Evolutionary conservation across 2,888 invertebrate species (phyloP), one percentile per base, ranked within the genome.

Genomic region (Pachycephus smyrnensis): DNA sequence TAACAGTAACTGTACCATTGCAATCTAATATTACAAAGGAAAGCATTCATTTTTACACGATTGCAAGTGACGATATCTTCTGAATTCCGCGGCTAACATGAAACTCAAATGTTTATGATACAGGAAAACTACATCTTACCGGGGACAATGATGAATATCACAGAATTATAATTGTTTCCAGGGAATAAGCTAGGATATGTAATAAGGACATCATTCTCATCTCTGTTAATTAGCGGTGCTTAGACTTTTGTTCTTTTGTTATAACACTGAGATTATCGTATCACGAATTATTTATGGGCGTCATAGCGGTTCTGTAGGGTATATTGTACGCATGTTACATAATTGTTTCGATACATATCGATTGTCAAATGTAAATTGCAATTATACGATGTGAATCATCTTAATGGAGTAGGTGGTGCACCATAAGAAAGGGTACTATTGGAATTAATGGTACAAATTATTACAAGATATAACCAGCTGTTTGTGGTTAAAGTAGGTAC

Each of bases 391-490:
- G 9, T 55, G 23, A 55, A 55, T 55, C 55, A 23, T 55, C 55
- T 55, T 55, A 23, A 23, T 23, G 55, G 23, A 55, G 23, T 55
- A 23, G 23, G 15, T 23, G 6, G 23, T 23, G 23, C 55, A 23
- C 23, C 55, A 55, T 23, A 23, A 23, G 55, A 23, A 55, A 0
- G 23, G 55, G 9, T 55, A 55, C 55, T 55, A 23, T 55, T 55
- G 23, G 6, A 55, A 55, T 55, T 12, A 76, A 76, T 76, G 68
- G 78, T 78, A 78, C 73, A 78, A 78, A 78, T 78, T 73, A 78
- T 55, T 9, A 9, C 23, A 23, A 23, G 55, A 55, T 23, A 9
- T 55, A 55, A 9, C 1, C 23, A 55, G 0, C 55, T 23, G 2
- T 55, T 55, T 55, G 23, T 23, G 55, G 9, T 55, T 55, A 55